These are phyloP conservation scores for Atopsyche davidsoni DNA, from an alignment of 1,140 invertebrate genomes.

Conservation along the genomic window DNA sequence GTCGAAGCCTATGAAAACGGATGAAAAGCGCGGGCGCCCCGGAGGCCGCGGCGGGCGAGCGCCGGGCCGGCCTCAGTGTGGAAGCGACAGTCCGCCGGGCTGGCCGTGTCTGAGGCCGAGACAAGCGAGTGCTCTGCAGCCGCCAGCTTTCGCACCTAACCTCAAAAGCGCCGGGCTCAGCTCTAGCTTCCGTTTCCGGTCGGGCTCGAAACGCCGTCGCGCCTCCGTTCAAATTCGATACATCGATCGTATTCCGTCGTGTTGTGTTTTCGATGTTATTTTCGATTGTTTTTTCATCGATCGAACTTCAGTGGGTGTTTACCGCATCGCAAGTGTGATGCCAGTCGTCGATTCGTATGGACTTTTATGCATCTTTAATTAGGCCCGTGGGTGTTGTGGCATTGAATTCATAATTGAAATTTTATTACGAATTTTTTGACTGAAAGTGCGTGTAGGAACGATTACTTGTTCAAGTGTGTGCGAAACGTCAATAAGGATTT, in stretches of 20 bases:
- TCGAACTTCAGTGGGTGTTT: conserved; percentile 5
- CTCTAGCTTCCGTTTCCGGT: not conserved
- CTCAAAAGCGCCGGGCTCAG: not conserved
- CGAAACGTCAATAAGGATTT: too few species aligned
- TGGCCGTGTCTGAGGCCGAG: conserved; percentile 5
- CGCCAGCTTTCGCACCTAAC: not conserved
- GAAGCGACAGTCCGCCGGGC: conserved; percentile 11
- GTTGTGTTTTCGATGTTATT: too few species aligned
- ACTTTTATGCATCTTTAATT: conserved; percentile 2
- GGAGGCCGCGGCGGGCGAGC: not conserved
- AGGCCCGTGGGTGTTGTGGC: conserved; percentile 6
- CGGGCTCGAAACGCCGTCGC: too few species aligned
- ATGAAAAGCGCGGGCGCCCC: conserved; percentile 5
- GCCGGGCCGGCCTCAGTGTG: conserved; percentile 6
- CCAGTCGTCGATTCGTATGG: not conserved
- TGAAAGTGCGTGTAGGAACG: conserved; percentile 2
- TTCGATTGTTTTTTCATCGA: too few species aligned
- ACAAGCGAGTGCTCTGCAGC: not conserved
- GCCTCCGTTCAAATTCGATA: too few species aligned
- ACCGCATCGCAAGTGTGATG: too few species aligned
- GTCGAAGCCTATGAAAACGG: not conserved
- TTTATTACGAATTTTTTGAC: not conserved
- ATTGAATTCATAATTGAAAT: conserved; percentile 1
- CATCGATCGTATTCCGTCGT: too few species aligned
- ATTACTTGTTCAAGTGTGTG: too few species aligned